These are phyloP conservation scores for Alethe castanea DNA, from an alignment of 2,113 vertebrate genomes.

Conservation along the genomic window DNA sequence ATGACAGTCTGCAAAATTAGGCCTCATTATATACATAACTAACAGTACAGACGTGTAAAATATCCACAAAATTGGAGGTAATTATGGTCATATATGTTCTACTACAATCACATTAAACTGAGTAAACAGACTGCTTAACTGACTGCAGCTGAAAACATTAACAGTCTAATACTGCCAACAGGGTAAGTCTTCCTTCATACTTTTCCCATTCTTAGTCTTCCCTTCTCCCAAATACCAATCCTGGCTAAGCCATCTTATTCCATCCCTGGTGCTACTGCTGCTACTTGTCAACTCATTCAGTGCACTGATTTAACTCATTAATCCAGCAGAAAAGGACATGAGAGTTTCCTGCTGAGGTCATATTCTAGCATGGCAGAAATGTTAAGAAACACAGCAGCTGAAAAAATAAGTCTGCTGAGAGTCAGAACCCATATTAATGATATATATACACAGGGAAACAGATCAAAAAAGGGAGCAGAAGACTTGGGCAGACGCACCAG, in stretches of 20 bases:
- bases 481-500: neutral
- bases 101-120: too few species aligned
- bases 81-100: too few species aligned
- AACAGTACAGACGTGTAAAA: neutral
- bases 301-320: neutral
- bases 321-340: accelerated
- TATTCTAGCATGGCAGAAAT: neutral
- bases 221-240: neutral
- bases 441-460: accelerated
- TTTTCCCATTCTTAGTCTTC: neutral
- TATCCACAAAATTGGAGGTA: neutral
- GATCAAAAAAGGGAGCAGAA: neutral
- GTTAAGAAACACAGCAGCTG: neutral
- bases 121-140: too few species aligned
- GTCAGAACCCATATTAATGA: neutral
- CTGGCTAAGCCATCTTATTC: neutral
- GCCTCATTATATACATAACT: neutral
- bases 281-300: neutral
- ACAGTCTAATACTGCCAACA: neutral
- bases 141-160: neutral
- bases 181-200: neutral
- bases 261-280: neutral
- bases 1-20: neutral
- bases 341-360: neutral
- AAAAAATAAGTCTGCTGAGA: neutral